Evolutionary conservation across 1,140 invertebrate genomes (phyloP).

Genomic region (Odontomachus brunneus): DNA sequence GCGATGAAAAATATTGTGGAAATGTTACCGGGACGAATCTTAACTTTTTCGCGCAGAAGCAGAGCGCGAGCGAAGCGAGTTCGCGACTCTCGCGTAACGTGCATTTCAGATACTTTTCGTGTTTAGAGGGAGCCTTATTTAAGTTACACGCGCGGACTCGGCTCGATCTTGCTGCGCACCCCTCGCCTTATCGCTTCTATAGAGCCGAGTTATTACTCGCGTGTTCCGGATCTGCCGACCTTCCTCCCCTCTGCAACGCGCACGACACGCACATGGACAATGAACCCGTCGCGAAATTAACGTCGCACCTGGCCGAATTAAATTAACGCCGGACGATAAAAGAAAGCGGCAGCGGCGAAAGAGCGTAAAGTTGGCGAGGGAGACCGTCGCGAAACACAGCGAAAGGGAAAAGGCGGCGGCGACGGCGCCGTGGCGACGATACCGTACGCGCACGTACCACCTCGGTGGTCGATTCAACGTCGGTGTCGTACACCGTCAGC

Average conservation of each 20-base stretch:
- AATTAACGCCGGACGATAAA: slow-evolving; percentile 55
- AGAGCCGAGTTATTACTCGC: slow-evolving; percentile 36
- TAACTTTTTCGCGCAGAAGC: not conserved
- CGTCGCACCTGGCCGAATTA: slow-evolving; percentile 59
- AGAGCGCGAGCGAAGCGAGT: not conserved
- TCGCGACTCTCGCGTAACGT: too few relatives aligned
- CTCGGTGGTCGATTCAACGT: slow-evolving; percentile 66
- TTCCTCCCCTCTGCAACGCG: not conserved
- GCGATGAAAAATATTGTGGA: not conserved
- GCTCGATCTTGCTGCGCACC: slow-evolving; percentile 1
- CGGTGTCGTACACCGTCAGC: slow-evolving; percentile 36
- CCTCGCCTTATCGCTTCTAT: slow-evolving; percentile 12
- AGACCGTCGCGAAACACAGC: too few relatives aligned
- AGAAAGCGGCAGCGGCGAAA: too few relatives aligned
- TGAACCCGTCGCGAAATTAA: slow-evolving; percentile 44
- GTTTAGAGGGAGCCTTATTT: slow-evolving; percentile 10
- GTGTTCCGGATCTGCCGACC: slow-evolving; percentile 10
- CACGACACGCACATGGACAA: slow-evolving; percentile 37
- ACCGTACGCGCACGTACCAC: not conserved
- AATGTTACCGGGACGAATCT: not conserved
- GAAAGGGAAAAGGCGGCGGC: not conserved
- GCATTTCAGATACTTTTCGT: not conserved
- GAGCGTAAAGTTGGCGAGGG: too few relatives aligned
- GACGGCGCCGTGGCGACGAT: slow-evolving; percentile 40
- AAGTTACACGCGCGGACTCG: not conserved